Evolutionary conservation across 2,888 invertebrate genomes (phyloP).

Genomic region (Dioctria linearis): DNA sequence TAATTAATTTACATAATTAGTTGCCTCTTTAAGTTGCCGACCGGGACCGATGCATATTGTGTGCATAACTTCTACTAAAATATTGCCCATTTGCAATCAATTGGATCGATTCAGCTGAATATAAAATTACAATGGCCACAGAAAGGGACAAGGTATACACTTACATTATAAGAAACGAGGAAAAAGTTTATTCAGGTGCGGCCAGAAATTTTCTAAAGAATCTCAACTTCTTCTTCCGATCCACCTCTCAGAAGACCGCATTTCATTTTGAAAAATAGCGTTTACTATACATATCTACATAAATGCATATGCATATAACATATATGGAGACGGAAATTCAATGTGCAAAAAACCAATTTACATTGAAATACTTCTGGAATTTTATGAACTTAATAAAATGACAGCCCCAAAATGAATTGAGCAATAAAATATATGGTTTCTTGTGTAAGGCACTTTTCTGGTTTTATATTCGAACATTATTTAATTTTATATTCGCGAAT

Average conservation of each 20-base stretch:
- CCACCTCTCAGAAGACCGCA: background rate
- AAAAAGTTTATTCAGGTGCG: conserved; percentile 29
- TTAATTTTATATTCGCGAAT: conserved; percentile 52
- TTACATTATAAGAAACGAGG: background rate
- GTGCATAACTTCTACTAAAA: conserved; percentile 44
- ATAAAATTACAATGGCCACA: conserved; percentile 41
- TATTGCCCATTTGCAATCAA: conserved; percentile 54
- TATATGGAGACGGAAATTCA: background rate
- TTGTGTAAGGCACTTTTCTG: conserved; percentile 36
- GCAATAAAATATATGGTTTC: conserved; percentile 56
- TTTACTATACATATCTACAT: background rate
- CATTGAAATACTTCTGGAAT: conserved; percentile 56
- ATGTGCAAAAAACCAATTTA: conserved; percentile 55
- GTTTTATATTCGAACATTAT: conserved; percentile 55
- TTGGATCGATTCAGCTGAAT: conserved; percentile 42
- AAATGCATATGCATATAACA: background rate
- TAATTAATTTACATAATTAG: conserved; percentile 53
- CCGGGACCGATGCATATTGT: conserved; percentile 29
- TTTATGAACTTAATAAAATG: conserved; percentile 58
- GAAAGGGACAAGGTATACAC: conserved; percentile 4
- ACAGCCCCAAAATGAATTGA: conserved; percentile 57
- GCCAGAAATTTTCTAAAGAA: conserved; percentile 23
- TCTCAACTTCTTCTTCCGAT: background rate
- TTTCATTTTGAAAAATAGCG: conserved; percentile 25
- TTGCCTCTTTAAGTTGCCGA: conserved; percentile 37